phyloP scores from a whole-genome alignment of 2,888 invertebrate species.

The Stenchaetothrips biformis region DNA sequence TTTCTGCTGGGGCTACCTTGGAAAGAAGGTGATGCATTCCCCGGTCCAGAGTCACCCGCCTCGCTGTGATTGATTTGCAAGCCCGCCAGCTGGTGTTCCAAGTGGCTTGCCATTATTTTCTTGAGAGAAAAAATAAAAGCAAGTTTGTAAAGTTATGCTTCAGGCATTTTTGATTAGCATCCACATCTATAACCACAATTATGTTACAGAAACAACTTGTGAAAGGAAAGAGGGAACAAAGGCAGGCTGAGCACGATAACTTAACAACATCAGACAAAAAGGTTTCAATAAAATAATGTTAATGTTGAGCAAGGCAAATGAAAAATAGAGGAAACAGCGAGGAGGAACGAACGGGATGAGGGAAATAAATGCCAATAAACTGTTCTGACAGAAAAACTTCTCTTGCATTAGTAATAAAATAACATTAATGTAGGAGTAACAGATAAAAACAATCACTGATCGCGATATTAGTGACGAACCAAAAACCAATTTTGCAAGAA shows the following conservation, averaged over 20 bases:
- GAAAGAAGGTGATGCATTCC: not conserved
- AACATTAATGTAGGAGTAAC: not conserved
- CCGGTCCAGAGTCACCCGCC: conserved; percentile 31
- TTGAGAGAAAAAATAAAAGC: not conserved
- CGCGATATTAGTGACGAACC: not conserved
- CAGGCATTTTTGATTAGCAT: not conserved
- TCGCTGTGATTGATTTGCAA: conserved; percentile 37
- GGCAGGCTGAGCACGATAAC: not conserved
- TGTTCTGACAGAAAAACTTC: not conserved
- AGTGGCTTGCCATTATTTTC: conserved; percentile 34
- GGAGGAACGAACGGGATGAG: not conserved
- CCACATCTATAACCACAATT: too few relatives aligned
- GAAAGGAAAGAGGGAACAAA: not conserved
- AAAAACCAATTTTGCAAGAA: not conserved
- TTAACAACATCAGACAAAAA: too few relatives aligned
- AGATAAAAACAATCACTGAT: not conserved
- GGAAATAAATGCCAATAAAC: not conserved
- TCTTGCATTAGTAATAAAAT: not conserved
- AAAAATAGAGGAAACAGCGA: too few relatives aligned
- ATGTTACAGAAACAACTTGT: too few relatives aligned
- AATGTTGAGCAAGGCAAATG: too few relatives aligned
- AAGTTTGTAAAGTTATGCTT: not conserved
- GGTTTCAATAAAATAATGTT: too few relatives aligned
- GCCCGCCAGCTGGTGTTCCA: conserved; percentile 39
- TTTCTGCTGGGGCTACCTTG: conserved; percentile 48